phyloP scores from a whole-genome alignment of 1,140 invertebrate species.

The Drepana arcuata region DNA sequence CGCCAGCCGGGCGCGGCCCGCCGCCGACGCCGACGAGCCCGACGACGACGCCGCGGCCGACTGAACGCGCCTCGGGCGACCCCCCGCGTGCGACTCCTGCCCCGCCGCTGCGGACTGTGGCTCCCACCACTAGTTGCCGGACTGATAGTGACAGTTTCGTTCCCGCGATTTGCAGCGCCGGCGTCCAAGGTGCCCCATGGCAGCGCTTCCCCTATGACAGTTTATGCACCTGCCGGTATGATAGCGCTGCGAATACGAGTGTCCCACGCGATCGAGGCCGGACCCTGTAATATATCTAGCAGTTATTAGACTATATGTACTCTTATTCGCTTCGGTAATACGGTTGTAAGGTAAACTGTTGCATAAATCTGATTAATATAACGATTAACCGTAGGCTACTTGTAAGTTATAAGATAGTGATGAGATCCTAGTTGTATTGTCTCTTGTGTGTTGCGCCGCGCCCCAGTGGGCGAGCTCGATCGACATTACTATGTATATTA shows the following conservation, averaged over 20 bases:
- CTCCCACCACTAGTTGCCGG: too few species aligned
- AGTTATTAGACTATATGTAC: slow-evolving; percentile 35
- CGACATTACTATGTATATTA: slow-evolving; percentile 11
- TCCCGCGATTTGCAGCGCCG: too few species aligned
- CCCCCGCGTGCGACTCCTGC: too few species aligned
- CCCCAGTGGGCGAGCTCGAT: slow-evolving; percentile 1
- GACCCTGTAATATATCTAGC: slow-evolving; percentile 43
- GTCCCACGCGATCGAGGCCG: background rate
- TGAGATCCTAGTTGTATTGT: slow-evolving; percentile 16
- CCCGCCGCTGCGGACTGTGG: too few species aligned
- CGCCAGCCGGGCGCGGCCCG: slow-evolving; percentile 25
- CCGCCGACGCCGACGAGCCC: slow-evolving; percentile 11
- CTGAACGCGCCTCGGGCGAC: too few species aligned
- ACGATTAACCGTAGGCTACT: slow-evolving; percentile 37
- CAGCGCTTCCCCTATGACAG: too few species aligned
- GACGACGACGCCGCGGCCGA: slow-evolving; percentile 4
- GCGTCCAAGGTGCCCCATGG: too few species aligned
- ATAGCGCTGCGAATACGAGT: too few species aligned
- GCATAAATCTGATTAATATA: slow-evolving; percentile 63
- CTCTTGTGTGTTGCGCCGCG: background rate
- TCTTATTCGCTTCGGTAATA: slow-evolving; percentile 46
- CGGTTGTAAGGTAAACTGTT: slow-evolving; percentile 50
- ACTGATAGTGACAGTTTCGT: too few species aligned
- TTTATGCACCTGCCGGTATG: too few species aligned
- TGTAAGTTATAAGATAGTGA: slow-evolving; percentile 32